These are phyloP conservation scores for Chrysolina americana DNA, from an alignment of 2,888 invertebrate species.

Conservation along the genomic window DNA sequence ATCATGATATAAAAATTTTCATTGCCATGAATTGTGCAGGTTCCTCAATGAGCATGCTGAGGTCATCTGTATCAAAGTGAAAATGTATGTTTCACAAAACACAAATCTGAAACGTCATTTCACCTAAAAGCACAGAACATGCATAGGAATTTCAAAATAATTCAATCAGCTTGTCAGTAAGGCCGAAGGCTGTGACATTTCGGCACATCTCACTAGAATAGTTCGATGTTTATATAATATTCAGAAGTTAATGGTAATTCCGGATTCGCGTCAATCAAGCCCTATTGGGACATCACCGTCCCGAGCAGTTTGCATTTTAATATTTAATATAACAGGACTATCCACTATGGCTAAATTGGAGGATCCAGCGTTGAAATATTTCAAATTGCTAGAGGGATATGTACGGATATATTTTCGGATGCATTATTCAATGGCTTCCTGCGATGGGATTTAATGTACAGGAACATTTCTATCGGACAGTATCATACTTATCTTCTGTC, in stretches of 20 bases:
- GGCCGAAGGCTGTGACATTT: conserved; percentile 25
- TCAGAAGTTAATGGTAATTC: conserved; percentile 65
- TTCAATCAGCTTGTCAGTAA: conserved; percentile 23
- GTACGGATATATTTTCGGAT: conserved; percentile 9
- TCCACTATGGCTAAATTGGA: conserved; percentile 48
- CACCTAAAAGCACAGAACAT: conserved; percentile 1
- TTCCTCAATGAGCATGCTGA: too few species aligned
- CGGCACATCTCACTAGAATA: not conserved
- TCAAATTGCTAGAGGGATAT: not conserved
- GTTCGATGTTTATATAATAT: conserved; percentile 23
- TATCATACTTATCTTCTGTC: too few species aligned
- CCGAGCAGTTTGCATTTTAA: conserved; percentile 50
- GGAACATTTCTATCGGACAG: not conserved
- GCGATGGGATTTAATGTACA: not conserved
- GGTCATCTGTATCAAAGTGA: too few species aligned
- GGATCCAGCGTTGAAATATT: conserved; percentile 6
- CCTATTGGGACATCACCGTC: conserved; percentile 35
- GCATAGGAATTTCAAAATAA: conserved; percentile 23
- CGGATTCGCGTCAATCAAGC: conserved; percentile 66
- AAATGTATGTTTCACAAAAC: too few species aligned
- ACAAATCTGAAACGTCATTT: not conserved
- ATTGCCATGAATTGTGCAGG: too few species aligned
- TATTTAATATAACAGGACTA: conserved; percentile 57
- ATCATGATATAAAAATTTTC: too few species aligned
- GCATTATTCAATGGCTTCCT: not conserved